Evolutionary conservation across 2,797 vertebrate genomes (phyloP), one percentile per base, ranked within the genome.

Genomic region (Propithecus deckenii): DNA sequence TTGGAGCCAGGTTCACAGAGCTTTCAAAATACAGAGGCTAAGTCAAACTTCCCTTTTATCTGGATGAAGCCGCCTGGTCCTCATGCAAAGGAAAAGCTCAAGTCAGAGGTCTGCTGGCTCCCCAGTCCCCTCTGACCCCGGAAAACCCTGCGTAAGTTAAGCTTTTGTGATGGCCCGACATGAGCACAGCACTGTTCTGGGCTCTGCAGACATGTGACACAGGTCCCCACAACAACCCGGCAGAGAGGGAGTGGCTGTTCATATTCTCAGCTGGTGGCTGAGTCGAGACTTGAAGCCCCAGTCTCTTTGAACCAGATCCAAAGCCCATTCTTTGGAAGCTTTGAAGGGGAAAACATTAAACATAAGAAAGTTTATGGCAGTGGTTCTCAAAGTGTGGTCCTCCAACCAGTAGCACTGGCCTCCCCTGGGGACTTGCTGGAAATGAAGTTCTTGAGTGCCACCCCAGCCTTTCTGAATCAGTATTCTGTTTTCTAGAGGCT

Each of bases 271-370:
- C n/a, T 14, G 30, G 43, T 85, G n/a, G 50, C 65, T 61, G 76
- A 95, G 67, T 86, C 46, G 75, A 92, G 78, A 46, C 55, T 65
- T 85, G 71, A 90, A 76, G 28, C 23, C 15, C 6, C 3, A 5
- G 41, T 32, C 55, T 96, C 67, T 86, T 61, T 97, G 89, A 95
- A 89, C 59, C 14, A 43, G 50, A 63, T 48, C 38, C 57, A 83
- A 92, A 94, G 38, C 20, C 38, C 18, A 2, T 78, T 65, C 25
- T 43, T 65, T 17, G 89, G 55, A 83, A 92, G 55, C 69, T 79
- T 67, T 55, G 69, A 72, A 89, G 63, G 35, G 17, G 35, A 80
- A 74, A 88, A 18, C 35, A 69, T 15, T 11, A 65, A 81, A 83
- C 23, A 55, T 1, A 38, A 86, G 92, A 71, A 95, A 63, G 25